Base-by-base conservation (phyloP, 1,140 invertebrate species). In the Drosophila jambulina region DNA sequence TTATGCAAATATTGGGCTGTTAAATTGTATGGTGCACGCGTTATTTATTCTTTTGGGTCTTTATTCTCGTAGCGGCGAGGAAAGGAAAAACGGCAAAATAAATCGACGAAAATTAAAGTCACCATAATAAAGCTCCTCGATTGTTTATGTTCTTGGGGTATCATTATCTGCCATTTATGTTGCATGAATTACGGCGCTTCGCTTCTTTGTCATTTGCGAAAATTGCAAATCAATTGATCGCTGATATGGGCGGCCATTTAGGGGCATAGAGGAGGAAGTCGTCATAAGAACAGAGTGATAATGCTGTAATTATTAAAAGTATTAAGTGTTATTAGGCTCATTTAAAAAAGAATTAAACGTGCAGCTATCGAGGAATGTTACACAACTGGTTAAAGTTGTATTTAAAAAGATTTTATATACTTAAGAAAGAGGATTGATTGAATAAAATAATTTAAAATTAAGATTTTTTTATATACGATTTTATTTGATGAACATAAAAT, bases 1-100 rank as follows among this genome's bases (percentile, higher is more conserved):
- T 90, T 90, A 90, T 90, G 85, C 85, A 91, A 90, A 90, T 90
- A 91, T 90, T 75, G 67, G 57, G 82, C 79, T 82, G 86, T 82
- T 91, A 90, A 90, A 90, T 86, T 90, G 78, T 68, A 70, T 68
- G 79, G 78, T 72, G 82, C 75, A 75, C 79, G 86, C 86, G 82
- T 82, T 84, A 91, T 82, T 91, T 90, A 85, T 85, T 78, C 76
- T 80, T 78, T 49, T 53, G 71, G 58, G 48, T 80, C 76, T 87
- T 76, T 75, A 74, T 85, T 60, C 71, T 54, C 38, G 34, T 23
- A 23, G 45, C 40, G 60, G 36, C 12, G 32, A 17, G 53, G 56
- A 51, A 46, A 36, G 25, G 43, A 63, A 48, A 56, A 74, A 49
- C 42, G 63, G 27, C 34, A 25, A 42, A 60, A 71, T 71, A 71